These are phyloP conservation scores for Eupithecia inturbata DNA, from an alignment of 2,888 invertebrate species.

Conservation along the genomic window DNA sequence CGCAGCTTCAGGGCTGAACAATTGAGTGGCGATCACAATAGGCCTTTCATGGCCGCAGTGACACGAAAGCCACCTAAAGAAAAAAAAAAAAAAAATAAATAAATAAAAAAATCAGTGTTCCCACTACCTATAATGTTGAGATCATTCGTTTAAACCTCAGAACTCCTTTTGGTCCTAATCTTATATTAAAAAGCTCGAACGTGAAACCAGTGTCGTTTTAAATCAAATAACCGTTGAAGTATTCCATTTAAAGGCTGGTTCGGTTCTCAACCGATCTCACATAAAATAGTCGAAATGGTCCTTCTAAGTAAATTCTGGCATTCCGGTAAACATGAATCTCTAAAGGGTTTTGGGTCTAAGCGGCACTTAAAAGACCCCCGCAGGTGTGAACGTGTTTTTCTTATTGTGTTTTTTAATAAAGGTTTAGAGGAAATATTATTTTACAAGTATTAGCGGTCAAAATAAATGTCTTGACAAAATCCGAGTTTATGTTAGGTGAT, in stretches of 20 bases:
- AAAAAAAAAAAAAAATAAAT: too few relatives aligned
- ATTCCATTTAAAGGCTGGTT: constrained; percentile 12
- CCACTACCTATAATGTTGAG: too few relatives aligned
- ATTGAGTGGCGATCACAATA: too few relatives aligned
- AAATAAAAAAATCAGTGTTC: too few relatives aligned
- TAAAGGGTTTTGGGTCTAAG: constrained; percentile 37
- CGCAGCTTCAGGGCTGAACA: too few relatives aligned
- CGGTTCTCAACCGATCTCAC: constrained; percentile 32
- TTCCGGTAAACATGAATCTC: constrained; percentile 46
- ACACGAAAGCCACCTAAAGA: too few relatives aligned
- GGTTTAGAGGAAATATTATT: background rate
- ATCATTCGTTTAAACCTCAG: too few relatives aligned
- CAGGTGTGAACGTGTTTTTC: constrained; percentile 33
- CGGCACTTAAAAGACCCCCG: constrained; percentile 33
- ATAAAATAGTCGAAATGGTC: constrained; percentile 43
- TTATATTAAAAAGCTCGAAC: background rate
- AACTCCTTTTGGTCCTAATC: background rate
- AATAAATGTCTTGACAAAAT: background rate
- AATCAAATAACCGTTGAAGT: constrained; percentile 30
- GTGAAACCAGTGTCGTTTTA: constrained; percentile 22
- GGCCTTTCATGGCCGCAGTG: too few relatives aligned
- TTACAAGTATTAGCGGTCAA: background rate
- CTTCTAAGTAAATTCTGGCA: constrained; percentile 43
- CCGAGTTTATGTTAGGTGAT: background rate
- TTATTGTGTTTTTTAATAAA: constrained; percentile 24